These are phyloP conservation scores for Theristicus caerulescens DNA, from an alignment of 2,113 vertebrate genomes.

Conservation along the genomic window DNA sequence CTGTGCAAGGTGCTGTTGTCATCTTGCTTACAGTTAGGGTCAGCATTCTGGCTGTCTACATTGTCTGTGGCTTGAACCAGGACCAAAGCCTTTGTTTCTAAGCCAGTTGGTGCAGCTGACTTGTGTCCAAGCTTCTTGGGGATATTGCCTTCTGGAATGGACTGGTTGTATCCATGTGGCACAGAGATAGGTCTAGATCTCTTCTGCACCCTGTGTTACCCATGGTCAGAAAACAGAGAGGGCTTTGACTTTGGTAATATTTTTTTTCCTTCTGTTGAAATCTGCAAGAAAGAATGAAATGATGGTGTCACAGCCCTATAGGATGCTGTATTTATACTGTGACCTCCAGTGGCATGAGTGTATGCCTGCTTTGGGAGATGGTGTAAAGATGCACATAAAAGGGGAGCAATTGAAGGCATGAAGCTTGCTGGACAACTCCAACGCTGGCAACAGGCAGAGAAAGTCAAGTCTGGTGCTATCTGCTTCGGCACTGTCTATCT, in stretches of 20 bases:
- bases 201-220: neutral
- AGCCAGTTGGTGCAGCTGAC: neutral
- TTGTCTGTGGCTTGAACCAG: neutral
- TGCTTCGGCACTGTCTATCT: neutral
- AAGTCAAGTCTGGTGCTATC: neutral
- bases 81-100: neutral
- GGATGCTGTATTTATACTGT: neutral
- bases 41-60: neutral
- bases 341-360: neutral
- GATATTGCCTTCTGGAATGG: neutral
- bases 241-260: neutral
- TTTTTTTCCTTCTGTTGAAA: neutral
- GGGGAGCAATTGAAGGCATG: neutral
- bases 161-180: neutral
- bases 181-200: neutral
- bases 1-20: neutral
- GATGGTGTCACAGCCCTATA: neutral
- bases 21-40: neutral
- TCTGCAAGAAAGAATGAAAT: neutral
- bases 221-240: neutral
- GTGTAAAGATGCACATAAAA: neutral
- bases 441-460: neutral
- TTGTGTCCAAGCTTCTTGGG: neutral
- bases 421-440: neutral
- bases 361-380: neutral